Evolutionary conservation across 2,888 invertebrate species (phyloP).

Genomic region (Scrobipalpa atriplicella): DNA sequence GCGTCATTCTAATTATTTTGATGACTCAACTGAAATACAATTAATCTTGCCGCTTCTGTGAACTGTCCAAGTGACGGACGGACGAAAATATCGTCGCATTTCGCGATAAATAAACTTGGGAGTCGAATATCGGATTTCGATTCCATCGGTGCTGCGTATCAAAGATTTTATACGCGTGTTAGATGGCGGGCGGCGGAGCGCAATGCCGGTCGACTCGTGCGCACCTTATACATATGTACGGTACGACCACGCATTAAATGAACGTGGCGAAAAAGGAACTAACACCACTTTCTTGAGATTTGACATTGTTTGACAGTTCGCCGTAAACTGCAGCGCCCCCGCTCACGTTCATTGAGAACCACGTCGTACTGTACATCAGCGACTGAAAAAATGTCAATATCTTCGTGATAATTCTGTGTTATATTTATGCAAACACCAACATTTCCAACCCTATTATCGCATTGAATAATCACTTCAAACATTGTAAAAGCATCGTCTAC

Average conservation of each 20-base stretch:
- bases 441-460: neutral
- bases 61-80: constrained; percentile 81
- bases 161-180: constrained; percentile 73
- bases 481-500: neutral
- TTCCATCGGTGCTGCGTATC: constrained; percentile 81
- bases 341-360: too few species aligned
- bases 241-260: too few species aligned
- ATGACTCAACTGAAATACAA: constrained; percentile 83
- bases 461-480: neutral
- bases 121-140: constrained; percentile 80
- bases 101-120: constrained; percentile 79
- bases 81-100: constrained; percentile 81
- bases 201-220: constrained; percentile 54
- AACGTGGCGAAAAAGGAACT: too few species aligned
- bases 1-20: constrained; percentile 83
- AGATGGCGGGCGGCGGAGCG: constrained; percentile 62
- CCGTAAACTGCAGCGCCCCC: too few species aligned
- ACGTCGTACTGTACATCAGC: neutral
- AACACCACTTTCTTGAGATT: too few species aligned
- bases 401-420: neutral
- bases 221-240: constrained; percentile 21
- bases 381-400: neutral
- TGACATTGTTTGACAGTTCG: too few species aligned
- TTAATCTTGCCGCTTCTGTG: constrained; percentile 82
- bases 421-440: too few species aligned